Conservation (phyloP, 2,113 vertebrate genomes). For the Lota lota region DNA sequence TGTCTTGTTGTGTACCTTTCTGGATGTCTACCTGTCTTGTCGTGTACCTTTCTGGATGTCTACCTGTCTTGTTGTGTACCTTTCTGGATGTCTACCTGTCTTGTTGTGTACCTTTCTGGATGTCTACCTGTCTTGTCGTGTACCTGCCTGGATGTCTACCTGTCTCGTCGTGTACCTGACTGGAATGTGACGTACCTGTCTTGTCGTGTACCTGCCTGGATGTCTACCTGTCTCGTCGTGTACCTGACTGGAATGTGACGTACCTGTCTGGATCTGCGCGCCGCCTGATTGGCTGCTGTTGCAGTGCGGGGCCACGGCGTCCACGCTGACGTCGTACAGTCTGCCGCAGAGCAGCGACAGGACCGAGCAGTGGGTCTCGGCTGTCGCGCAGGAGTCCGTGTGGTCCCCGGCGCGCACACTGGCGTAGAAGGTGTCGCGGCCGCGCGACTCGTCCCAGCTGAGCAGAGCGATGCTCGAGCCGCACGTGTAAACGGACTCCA, state of each 20-base stretch:
- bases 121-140: too few relatives aligned
- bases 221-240: too few relatives aligned
- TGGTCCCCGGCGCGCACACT: constrained; percentile 25
- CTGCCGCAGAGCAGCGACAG: constrained; percentile 58
- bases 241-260: too few relatives aligned
- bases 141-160: too few relatives aligned
- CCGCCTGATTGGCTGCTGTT: constrained; percentile 60
- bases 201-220: too few relatives aligned
- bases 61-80: too few relatives aligned
- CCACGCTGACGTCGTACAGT: constrained; percentile 56
- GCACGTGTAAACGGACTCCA: constrained; percentile 59
- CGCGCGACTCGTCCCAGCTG: constrained; percentile 67
- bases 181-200: too few relatives aligned
- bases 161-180: too few relatives aligned
- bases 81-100: too few relatives aligned
- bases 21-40: constrained; percentile 53
- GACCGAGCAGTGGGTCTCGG: constrained; percentile 52
- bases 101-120: too few relatives aligned
- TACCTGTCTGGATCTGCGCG: constrained; percentile 63
- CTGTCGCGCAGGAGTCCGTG: constrained; percentile 35
- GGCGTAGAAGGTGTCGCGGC: constrained; percentile 49
- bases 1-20: too few relatives aligned
- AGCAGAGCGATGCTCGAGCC: constrained; percentile 46
- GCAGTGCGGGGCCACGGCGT: constrained; percentile 59
- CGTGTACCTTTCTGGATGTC: too few relatives aligned